Evolutionary conservation across 92 coral and sea anemone species (phyloP).

Genomic region (Montipora capitata): DNA sequence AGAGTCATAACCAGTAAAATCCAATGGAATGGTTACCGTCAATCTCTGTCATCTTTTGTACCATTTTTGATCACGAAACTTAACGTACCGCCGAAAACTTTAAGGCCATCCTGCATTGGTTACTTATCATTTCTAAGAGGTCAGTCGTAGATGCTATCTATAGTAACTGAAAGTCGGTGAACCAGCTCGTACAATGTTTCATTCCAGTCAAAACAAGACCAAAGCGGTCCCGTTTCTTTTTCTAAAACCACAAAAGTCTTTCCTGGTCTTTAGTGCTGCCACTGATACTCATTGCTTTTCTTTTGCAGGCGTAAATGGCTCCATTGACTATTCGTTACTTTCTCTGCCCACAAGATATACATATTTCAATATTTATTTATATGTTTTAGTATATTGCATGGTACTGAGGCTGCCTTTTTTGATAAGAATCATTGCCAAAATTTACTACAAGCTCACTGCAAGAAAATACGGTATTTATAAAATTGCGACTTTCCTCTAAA

Average conservation of each 20-base stretch:
- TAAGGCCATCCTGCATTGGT: no score
- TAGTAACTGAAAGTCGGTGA: no score
- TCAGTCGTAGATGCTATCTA: no score
- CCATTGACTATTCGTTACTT: conserved; percentile 61
- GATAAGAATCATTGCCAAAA: background rate
- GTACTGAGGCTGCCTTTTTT: conserved; percentile 3
- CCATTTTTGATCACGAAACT: no score
- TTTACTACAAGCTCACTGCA: background rate
- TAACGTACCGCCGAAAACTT: no score
- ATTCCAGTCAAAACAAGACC: no score
- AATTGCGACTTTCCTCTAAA: background rate
- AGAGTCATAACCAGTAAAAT: no score
- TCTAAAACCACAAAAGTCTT: no score
- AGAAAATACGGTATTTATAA: background rate
- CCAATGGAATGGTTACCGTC: no score
- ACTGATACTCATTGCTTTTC: background rate
- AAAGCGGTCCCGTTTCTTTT: background rate
- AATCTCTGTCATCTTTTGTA: no score
- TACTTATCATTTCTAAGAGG: no score
- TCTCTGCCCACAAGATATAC: conserved; percentile 60
- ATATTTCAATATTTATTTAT: conserved; percentile 45
- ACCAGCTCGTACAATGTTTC: no score
- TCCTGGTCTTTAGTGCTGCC: background rate
- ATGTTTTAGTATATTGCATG: conserved; percentile 1
- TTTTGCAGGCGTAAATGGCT: conserved; percentile 46